Evolutionary conservation across 1,140 invertebrate genomes (phyloP), one percentile per base, ranked within the genome.

Genomic region (Cecropterus lyciades): DNA sequence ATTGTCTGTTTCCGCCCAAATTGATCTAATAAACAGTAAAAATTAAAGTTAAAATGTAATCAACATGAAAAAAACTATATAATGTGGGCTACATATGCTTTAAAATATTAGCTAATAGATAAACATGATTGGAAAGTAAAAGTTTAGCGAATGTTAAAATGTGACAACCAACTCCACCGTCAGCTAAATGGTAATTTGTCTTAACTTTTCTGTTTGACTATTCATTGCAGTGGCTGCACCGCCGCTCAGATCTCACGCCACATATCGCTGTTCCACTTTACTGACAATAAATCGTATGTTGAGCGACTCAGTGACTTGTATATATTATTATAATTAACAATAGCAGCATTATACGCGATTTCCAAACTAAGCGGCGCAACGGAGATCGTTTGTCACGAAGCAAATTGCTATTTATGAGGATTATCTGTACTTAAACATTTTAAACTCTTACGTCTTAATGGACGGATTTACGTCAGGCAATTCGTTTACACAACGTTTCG

Each of bases 361-460:
- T 89, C 89, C 85, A 87, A 89, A 87, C 80, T 77, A 65, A 81
- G 75, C 77, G 73, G 68, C 79, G 77, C 79, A 75, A 74, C 76
- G 69, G 59, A 75, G 79, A 82, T 82, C 82, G 81, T 91, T 88
- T 86, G 85, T 89, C 85, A 89, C 81, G 82, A 85, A 77, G 75
- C 75, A 85, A 89, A 89, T 91, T 86, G 81, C 84, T 85, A 81
- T 88, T 87, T 86, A 89, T 87, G 82, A 85, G 82, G 85, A 89
- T 91, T 89, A 89, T 91, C 80, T 74, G 67, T 77, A 73, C 68
- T 71, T 74, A 71, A 72, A 73, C 65, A 64, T 64, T 63, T 69
- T 77, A 77, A 68, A 57, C 53, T 33, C 13, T 48, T 51, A 40
- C 45, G 60, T 63, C 59, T 67, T 53, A 59, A 63, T 46, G 30